Conservation (phyloP, 1,140 invertebrate species). For the Drosophila persimilis region DNA sequence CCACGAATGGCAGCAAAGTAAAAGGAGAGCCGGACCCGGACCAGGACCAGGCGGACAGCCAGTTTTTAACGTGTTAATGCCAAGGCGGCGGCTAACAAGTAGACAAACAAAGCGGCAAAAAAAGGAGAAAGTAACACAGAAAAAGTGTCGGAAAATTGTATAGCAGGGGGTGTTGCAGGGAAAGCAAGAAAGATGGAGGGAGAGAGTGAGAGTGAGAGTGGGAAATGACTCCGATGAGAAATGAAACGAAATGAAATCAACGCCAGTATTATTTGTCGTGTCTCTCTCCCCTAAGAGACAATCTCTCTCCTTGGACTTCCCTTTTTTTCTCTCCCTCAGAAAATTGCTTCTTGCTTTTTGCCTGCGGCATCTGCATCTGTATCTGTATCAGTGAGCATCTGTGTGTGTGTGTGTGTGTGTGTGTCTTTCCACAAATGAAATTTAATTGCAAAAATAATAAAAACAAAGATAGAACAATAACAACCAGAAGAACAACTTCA, state of each 20-base stretch:
- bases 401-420: background rate
- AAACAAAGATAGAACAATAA: slow-evolving; percentile 17
- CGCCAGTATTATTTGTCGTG: slow-evolving; percentile 71
- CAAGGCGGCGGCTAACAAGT: slow-evolving; percentile 71
- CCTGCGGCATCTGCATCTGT: slow-evolving; percentile 31
- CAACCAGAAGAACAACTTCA: slow-evolving; percentile 40
- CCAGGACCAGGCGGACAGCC: slow-evolving; percentile 9
- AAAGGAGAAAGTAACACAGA: slow-evolving; percentile 22
- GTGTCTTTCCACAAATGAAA: slow-evolving; percentile 58
- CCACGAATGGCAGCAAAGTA: background rate
- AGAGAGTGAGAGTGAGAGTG: background rate
- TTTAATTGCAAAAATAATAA: slow-evolving; percentile 76
- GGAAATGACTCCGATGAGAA: slow-evolving; percentile 28
- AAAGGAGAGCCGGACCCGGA: background rate
- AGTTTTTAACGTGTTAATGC: slow-evolving; percentile 75
- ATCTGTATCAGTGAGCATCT: background rate
- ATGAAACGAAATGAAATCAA: slow-evolving; percentile 73
- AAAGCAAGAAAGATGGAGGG: slow-evolving; percentile 8
- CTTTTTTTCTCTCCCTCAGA: slow-evolving; percentile 6
- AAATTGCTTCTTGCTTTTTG: slow-evolving; percentile 42
- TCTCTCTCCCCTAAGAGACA: slow-evolving; percentile 22
- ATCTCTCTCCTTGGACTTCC: background rate
- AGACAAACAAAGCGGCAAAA: slow-evolving; percentile 60
- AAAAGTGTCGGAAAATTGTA: slow-evolving; percentile 32
- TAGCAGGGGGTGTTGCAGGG: slow-evolving; percentile 8